phyloP scores from a whole-genome alignment of 2,888 invertebrate genomes.

The Agriopis leucophaearia region DNA sequence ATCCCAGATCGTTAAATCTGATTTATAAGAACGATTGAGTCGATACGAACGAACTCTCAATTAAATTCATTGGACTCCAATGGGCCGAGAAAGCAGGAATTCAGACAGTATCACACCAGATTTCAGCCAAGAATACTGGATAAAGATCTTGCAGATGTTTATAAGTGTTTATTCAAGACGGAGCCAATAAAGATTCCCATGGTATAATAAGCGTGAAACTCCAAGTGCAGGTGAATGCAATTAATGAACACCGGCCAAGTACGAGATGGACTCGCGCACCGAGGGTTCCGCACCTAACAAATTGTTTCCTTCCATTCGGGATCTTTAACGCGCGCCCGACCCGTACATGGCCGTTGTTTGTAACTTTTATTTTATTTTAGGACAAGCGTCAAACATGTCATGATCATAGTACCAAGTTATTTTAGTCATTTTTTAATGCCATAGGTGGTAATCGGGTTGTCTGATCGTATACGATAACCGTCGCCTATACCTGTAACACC shows the following conservation, averaged over 20 bases:
- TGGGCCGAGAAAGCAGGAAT: not conserved
- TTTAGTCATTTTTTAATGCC: no score
- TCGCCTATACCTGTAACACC: no score
- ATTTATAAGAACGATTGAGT: not conserved
- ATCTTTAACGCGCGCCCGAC: no score
- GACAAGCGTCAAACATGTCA: no score
- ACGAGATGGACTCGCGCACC: no score
- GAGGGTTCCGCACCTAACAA: no score
- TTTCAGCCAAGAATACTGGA: not conserved
- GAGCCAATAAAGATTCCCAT: constrained; percentile 40
- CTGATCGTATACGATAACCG: no score
- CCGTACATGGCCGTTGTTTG: no score
- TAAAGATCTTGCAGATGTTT: constrained; percentile 31
- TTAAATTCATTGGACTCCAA: not conserved
- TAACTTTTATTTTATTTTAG: no score
- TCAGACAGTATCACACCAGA: constrained; percentile 5
- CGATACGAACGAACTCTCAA: not conserved
- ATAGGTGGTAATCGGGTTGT: no score
- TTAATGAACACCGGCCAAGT: not conserved
- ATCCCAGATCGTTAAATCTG: not conserved
- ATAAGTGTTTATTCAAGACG: constrained; percentile 28
- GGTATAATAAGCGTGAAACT: constrained; percentile 40
- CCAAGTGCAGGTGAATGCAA: constrained; percentile 27
- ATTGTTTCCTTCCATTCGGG: no score
- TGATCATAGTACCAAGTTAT: no score